Conservation (phyloP, 2,888 invertebrate genomes). For the Drosophila basisetae region DNA sequence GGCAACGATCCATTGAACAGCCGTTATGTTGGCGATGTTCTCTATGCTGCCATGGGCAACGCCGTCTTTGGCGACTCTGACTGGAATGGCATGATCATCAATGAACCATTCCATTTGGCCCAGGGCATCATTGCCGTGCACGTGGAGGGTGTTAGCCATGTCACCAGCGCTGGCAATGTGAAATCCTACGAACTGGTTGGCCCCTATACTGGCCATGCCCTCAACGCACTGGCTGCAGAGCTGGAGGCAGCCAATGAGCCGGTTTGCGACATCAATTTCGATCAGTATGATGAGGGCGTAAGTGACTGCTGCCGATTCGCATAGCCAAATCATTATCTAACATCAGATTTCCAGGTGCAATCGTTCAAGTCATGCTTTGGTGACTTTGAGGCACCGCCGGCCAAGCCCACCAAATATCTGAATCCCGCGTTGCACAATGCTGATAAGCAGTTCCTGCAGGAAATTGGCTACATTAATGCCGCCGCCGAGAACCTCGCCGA, state of each 20-base stretch:
- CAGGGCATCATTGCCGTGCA: slow-evolving; percentile 89
- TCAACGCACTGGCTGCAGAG: slow-evolving; percentile 87
- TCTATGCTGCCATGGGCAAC: slow-evolving; percentile 90
- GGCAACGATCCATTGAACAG: slow-evolving; percentile 87
- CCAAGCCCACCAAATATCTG: slow-evolving; percentile 73
- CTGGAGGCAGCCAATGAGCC: slow-evolving; percentile 88
- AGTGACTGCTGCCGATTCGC: slow-evolving; percentile 74
- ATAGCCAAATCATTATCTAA: not conserved
- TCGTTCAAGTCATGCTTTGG: slow-evolving; percentile 76
- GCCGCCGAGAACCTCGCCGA: slow-evolving; percentile 70
- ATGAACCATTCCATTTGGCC: slow-evolving; percentile 90
- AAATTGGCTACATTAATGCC: slow-evolving; percentile 72
- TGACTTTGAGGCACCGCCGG: slow-evolving; percentile 62
- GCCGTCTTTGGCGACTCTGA: slow-evolving; percentile 89
- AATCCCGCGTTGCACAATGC: slow-evolving; percentile 80
- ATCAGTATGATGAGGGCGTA: slow-evolving; percentile 89
- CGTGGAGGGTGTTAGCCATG: slow-evolving; percentile 89
- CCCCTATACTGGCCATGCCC: slow-evolving; percentile 69
- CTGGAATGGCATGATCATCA: slow-evolving; percentile 90
- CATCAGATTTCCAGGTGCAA: slow-evolving; percentile 51
- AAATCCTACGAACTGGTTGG: slow-evolving; percentile 81
- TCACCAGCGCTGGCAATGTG: slow-evolving; percentile 67
- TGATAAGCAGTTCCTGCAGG: slow-evolving; percentile 82
- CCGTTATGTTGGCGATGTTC: slow-evolving; percentile 89
- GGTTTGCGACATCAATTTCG: slow-evolving; percentile 88